phyloP scores from a whole-genome alignment of 2,113 vertebrate genomes.

The Alces alces region DNA sequence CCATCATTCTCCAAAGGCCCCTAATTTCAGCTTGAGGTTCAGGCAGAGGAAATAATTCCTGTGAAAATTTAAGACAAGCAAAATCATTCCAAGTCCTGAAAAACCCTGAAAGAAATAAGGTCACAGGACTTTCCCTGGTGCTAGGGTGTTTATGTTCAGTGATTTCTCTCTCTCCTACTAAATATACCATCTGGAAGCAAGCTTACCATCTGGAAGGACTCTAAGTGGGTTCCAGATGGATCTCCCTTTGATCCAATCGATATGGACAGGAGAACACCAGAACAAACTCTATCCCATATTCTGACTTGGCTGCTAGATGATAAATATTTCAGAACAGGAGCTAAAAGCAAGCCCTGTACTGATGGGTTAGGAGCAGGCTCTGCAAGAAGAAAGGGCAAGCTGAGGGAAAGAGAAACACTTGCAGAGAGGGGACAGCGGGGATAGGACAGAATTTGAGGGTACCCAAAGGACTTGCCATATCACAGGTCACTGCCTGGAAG shows the following conservation, averaged over 20 bases:
- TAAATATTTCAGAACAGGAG: not conserved
- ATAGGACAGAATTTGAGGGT: not conserved
- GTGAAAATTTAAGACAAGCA: not conserved
- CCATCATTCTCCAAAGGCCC: not conserved
- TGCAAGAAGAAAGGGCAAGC: not conserved
- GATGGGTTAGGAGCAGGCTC: not conserved
- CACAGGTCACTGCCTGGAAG: not conserved
- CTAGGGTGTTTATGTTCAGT: not conserved
- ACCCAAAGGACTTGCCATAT: not conserved
- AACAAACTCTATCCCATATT: not conserved
- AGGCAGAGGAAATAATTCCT: not conserved
- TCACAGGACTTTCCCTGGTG: not conserved
- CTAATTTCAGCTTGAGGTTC: not conserved
- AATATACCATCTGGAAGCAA: conserved; percentile 55
- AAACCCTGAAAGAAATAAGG: conserved; percentile 34
- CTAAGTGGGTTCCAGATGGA: conserved; percentile 48
- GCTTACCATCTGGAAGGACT: conserved; percentile 54
- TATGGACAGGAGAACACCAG: conserved; percentile 25
- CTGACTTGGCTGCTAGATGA: not conserved
- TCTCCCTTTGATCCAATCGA: conserved; percentile 50
- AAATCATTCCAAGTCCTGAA: not conserved
- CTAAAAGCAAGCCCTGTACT: not conserved
- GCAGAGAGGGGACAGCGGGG: not conserved
- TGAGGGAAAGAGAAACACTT: not conserved
- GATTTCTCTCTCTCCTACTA: not conserved